Evolutionary conservation across 2,113 vertebrate genomes (phyloP), one percentile per base, ranked within the genome.

Genomic region (Pyxicephalus adspersus): DNA sequence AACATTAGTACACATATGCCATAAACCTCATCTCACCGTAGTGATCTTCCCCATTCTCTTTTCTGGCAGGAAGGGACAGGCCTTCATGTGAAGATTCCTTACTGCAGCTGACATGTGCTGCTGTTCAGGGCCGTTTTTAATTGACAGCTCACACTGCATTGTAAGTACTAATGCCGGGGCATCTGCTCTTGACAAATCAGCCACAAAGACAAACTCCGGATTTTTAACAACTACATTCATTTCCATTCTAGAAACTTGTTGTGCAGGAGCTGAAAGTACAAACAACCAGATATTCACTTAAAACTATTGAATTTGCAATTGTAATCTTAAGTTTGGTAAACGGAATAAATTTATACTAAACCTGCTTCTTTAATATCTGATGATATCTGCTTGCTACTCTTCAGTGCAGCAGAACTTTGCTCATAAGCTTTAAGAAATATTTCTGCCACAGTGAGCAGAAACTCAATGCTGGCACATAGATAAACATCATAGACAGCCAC

Each of bases 381-480:
- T 3, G 76, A 58, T 0, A 91, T 58, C 31, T 94, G 94, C 23
- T 90, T 92, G 85, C 92, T 88, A 84, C 50, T 89, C 86, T 89
- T 95, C 68, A 93, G 87, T 3, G 89, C 90, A 83, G 90, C 86
- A 76, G 87, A 86, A 85, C 95, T 95, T 83, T 94, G 87, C 63
- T 92, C 89, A 61, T 90, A 93, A 76, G 98, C 94, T 83, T 96
- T 95, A 18, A 96, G 84, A 84, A 99, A 99, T 84, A 98, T 90
- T 87, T 97, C 94, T 54, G 92, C 94, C 81, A 99, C 96, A 0
- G 95, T 97, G 80, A 94, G 90, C 50, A 98, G 90, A 89, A 98
- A 99, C 87, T 99, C 96, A 92, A 98, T 95, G 90, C 96, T 98
- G 82, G 98, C 97, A 86, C 97, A 99, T 66, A 99, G 88, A 83